Base-by-base conservation (phyloP, 2,888 invertebrate species). In the Tolmerus cingulatus region DNA sequence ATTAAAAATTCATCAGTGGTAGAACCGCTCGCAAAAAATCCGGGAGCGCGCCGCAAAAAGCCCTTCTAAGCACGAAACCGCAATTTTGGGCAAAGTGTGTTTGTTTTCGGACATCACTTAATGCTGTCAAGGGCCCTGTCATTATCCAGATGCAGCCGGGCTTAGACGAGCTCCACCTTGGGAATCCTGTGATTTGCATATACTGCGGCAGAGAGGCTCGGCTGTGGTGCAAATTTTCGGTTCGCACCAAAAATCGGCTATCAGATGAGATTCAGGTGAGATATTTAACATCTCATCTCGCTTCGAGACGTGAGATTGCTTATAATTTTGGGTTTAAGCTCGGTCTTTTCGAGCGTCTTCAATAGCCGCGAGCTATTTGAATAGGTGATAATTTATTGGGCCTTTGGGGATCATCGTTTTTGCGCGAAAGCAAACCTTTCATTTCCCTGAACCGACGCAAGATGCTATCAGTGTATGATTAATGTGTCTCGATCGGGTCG, bases 361-460 rank as follows among this genome's bases (percentile, higher is more conserved):
- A 74, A 9, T 46, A n/a, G 85, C 66, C 79, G 30, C 55, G 46
- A 87, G 84, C 87, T 87, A 79, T 88, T 88, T 87, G 82, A 74
- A 88, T 82, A 86, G 88, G 88, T 87, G 88, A 87, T 88, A 88
- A 88, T 88, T 88, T 88, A 88, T 88, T 86, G 43, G 40, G 16
- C 74, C 23, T 57, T 34, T 40, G 51, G 34, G 43, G 43, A 19
- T 85, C 14, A 40, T 27, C 74, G 40, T 27, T 43, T 74, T 74
- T 40, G 27, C 74, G 40, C 34, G 8, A 85, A 74, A 43, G 19
- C 74, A 85, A 82, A 82, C 82, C 82, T 37, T 40, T 85, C 30
- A 85, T 85, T 85, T 74, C 85, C 74, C n/a, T 74, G 85, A 46
- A 85, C n/a, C 43, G 30, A 30, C 40, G 30, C 74, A 74, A 85